Conservation (phyloP, 2,113 vertebrate species). For the cat (Felis catus) region DNA sequence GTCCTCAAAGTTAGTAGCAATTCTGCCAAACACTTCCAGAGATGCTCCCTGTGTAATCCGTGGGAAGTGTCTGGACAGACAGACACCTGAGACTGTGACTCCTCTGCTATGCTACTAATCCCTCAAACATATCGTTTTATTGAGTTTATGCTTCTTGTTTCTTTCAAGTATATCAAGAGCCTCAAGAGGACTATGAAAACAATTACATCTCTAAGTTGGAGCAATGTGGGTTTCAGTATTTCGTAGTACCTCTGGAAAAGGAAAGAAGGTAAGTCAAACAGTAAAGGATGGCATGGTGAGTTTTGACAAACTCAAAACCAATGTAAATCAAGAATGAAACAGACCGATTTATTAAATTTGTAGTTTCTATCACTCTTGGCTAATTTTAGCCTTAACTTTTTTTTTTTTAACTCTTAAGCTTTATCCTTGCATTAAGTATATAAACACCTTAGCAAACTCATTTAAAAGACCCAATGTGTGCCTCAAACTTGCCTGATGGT, state of each 20-base stretch:
- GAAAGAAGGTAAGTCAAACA: conserved; percentile 57
- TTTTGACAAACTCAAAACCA: conserved; percentile 29
- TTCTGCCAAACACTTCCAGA: background rate
- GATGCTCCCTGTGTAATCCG: background rate
- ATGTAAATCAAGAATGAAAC: background rate
- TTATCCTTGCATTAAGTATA: background rate
- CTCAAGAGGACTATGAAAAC: conserved; percentile 46
- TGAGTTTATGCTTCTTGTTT: conserved; percentile 59
- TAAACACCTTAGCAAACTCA: conserved; percentile 20
- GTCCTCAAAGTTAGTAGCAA: background rate
- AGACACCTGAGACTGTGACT: background rate
- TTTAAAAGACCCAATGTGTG: background rate
- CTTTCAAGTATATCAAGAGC: conserved; percentile 56
- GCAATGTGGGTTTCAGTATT: conserved; percentile 37
- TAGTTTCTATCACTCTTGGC: background rate
- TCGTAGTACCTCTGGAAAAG: conserved; percentile 38
- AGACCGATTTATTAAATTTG: background rate
- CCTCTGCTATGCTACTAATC: background rate
- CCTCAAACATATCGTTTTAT: conserved; percentile 29
- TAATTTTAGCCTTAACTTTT: conserved; percentile 1
- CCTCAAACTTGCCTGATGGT: conserved; percentile 21
- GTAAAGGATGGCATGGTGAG: background rate
- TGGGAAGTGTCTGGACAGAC: background rate
- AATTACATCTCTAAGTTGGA: conserved; percentile 39
- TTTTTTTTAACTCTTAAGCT: background rate